phyloP scores from a whole-genome alignment of 1,140 invertebrate species.

The Gryon sp. region DNA sequence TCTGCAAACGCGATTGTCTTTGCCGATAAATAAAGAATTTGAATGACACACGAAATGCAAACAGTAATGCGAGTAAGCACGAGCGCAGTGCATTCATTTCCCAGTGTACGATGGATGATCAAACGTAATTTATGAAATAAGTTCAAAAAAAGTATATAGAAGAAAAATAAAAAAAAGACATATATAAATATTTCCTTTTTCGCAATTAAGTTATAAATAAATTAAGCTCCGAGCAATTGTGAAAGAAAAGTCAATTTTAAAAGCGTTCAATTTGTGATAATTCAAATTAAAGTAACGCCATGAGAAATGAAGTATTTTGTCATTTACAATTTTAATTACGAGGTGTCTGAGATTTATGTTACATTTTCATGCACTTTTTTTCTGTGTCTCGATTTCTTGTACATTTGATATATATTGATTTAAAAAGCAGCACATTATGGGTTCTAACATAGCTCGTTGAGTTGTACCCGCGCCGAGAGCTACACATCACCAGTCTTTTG shows the following conservation, averaged over 20 bases:
- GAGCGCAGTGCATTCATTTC: conserved; percentile 32
- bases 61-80: conserved; percentile 52
- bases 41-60: conserved; percentile 53
- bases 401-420: conserved; percentile 48
- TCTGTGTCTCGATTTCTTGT: conserved; percentile 21
- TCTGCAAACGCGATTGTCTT: conserved; percentile 35
- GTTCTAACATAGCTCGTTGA: conserved; percentile 15
- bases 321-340: conserved; percentile 47
- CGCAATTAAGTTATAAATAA: conserved; percentile 51
- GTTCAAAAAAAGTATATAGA: too few relatives aligned
- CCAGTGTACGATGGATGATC: conserved; percentile 42
- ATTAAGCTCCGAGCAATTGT: conserved; percentile 14
- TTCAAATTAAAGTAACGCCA: conserved; percentile 35
- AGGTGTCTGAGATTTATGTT: background rate
- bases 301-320: conserved; percentile 25
- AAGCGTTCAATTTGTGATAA: conserved; percentile 43
- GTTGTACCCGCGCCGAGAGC: background rate
- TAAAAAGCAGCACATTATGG: conserved; percentile 43
- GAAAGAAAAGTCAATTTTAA: conserved; percentile 36
- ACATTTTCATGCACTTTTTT: conserved; percentile 40
- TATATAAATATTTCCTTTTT: conserved; percentile 38
- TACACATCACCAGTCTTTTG: conserved; percentile 1
- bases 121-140: conserved; percentile 44
- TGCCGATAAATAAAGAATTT: conserved; percentile 51
- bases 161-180: too few relatives aligned